Evolutionary conservation across 2,113 vertebrate species (phyloP), one percentile per base, ranked within the genome.

Genomic region (Engraulis encrasicolus): DNA sequence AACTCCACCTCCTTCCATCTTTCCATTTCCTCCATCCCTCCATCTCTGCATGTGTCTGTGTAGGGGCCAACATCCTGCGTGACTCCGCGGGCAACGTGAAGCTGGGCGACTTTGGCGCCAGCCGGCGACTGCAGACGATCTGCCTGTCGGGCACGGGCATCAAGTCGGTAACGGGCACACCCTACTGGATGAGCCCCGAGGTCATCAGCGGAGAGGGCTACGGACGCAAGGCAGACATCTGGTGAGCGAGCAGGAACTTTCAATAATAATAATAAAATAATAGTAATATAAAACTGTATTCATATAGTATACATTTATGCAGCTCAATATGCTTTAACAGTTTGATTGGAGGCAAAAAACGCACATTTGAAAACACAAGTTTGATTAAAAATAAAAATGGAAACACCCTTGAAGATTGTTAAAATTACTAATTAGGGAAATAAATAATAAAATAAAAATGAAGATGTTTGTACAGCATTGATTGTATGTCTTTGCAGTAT

Each of bases 151-250:
- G 98, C 79, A 99, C 98, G 0, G 98, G 98, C 85, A 99, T 99
- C 93, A 99, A 97, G 87, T 99, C 98, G 0, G 98, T 98, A 92
- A 99, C 97, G 0, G 98, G 98, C 85, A 99, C 98, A 6, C 98
- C 98, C 0, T 99, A 99, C 91, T 99, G 98, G 98, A 99, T 99
- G 98, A 99, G 98, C 85, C 98, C 98, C 0, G 98, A 99, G 88
- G 98, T 99, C 74, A 99, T 99, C 91, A 99, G 98, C 50, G 98
- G 98, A 66, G 98, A 99, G 92, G 98, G 98, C 12, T 99, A 99
- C 0, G 98, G 98, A 84, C 95, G 98, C 87, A 99, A 99, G 93
- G 98, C 98, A 2, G 98, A 99, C 91, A 97, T 99, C 92, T 99
- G 98, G 98, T 99, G 95, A 81, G 19, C 14, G 4, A 0, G 23